These are phyloP conservation scores for Sarcophaga rosellei DNA, from an alignment of 2,888 invertebrate species.

Conservation along the genomic window DNA sequence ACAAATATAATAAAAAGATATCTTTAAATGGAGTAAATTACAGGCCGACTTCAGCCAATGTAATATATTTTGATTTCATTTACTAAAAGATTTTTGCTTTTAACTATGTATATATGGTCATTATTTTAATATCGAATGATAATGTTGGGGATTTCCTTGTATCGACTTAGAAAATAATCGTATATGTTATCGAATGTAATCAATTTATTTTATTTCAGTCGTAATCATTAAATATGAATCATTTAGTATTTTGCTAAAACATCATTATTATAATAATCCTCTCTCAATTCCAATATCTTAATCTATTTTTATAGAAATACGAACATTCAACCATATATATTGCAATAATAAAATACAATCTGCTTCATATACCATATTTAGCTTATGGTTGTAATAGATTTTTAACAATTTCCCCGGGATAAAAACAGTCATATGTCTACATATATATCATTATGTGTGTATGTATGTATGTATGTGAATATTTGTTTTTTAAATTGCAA, in stretches of 20 bases:
- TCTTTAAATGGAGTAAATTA: too few relatives aligned
- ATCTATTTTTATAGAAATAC: too few relatives aligned
- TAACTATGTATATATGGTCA: background rate
- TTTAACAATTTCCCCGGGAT: background rate
- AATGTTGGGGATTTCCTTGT: background rate
- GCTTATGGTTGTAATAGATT: too few relatives aligned
- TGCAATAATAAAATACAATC: background rate
- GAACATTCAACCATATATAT: background rate
- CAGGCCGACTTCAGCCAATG: too few relatives aligned
- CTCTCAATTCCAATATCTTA: background rate
- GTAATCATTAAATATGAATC: constrained; percentile 15
- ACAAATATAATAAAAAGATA: too few relatives aligned
- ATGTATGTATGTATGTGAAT: background rate
- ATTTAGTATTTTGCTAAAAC: constrained; percentile 4
- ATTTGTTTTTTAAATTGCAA: background rate
- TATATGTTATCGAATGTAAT: background rate
- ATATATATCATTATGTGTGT: background rate
- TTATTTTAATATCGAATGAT: background rate
- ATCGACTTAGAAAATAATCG: background rate
- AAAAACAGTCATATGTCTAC: background rate
- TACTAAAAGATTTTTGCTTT: background rate
- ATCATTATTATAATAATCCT: constrained; percentile 7
- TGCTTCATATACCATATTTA: too few relatives aligned
- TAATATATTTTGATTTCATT: background rate
- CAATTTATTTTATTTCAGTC: constrained; percentile 17